Evolutionary conservation across 2,113 vertebrate genomes (phyloP), one percentile per base, ranked within the genome.

Genomic region (Camelus dromedarius): DNA sequence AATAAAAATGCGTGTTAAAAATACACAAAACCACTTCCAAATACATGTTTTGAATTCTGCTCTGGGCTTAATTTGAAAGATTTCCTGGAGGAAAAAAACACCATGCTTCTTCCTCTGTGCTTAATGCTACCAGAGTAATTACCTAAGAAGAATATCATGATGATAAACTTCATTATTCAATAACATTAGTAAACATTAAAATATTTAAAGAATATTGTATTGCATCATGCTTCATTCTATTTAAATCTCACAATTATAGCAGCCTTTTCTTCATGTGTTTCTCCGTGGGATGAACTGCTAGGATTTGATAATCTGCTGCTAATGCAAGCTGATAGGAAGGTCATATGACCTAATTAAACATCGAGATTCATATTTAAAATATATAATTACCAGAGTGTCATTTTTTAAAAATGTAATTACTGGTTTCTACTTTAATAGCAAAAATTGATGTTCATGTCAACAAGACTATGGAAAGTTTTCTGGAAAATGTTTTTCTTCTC

Each of bases 111-210:
- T 95, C 72, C 56, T 69, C 20, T 84, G 56, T 64, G 54, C 75
- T 95, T 94, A 76, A 35, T 95, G 96, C 86, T 62, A 86, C 42
- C 28, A 93, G 48, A 62, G 35, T 93, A 97, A 98, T 98, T 96
- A 98, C 28, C 85, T 93, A 77, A 46, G 80, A 97, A 97, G 93
- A 98, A 97, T 96, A 96, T 67, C 54, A 79, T 98, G 95, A 97
- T 97, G 96, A 97, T 93, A 95, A 97, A 97, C 60, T 97, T 95
- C 97, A 93, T 97, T 97, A 97, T 83, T 96, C 86, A 95, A 93
- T 96, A 96, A 96, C 83, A 97, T 73, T 81, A 96, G 97, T 96
- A 97, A 97, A 98, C 97, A 97, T 90, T 97, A 95, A 96, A 98
- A 98, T 97, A 96, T 95, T 97, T 97, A 92, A 97, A 96, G 95